These are phyloP conservation scores for Gymnorhina tibicen DNA, from an alignment of 2,113 vertebrate species.

Conservation along the genomic window DNA sequence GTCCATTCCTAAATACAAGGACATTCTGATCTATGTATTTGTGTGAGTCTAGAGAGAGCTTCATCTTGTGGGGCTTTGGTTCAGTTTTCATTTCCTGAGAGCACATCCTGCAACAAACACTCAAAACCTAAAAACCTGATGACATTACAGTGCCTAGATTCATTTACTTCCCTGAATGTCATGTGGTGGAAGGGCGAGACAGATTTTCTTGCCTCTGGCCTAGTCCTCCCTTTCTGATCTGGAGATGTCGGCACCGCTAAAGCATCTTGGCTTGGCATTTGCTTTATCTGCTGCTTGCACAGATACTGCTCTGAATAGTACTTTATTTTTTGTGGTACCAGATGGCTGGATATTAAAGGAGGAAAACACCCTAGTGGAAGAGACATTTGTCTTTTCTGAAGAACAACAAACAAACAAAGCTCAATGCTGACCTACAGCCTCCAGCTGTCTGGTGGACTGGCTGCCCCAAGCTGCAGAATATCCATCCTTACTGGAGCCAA, in stretches of 20 bases:
- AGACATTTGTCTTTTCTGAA: constrained; percentile 6
- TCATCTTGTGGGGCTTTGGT: neutral
- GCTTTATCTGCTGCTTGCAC: constrained; percentile 22
- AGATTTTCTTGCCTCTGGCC: constrained; percentile 51
- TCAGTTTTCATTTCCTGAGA: neutral
- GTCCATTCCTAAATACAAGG: neutral
- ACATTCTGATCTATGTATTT: neutral
- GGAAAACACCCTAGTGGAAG: neutral
- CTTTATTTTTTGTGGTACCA: constrained; percentile 27
- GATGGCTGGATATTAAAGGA: neutral
- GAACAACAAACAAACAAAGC: constrained; percentile 16
- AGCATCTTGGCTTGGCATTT: constrained; percentile 15
- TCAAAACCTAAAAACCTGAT: neutral
- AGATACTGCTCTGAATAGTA: neutral
- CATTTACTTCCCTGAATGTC: constrained; percentile 1
- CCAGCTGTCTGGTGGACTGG: neutral
- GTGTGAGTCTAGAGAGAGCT: neutral
- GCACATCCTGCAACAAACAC: neutral
- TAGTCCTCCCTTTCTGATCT: neutral
- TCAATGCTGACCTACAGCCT: neutral
- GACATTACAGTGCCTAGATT: neutral
- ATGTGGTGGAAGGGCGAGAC: neutral
- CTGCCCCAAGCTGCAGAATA: neutral
- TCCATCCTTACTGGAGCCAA: neutral
- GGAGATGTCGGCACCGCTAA: neutral